Base-by-base conservation (phyloP, 2,113 vertebrate species). In the Psettodes erumei region DNA sequence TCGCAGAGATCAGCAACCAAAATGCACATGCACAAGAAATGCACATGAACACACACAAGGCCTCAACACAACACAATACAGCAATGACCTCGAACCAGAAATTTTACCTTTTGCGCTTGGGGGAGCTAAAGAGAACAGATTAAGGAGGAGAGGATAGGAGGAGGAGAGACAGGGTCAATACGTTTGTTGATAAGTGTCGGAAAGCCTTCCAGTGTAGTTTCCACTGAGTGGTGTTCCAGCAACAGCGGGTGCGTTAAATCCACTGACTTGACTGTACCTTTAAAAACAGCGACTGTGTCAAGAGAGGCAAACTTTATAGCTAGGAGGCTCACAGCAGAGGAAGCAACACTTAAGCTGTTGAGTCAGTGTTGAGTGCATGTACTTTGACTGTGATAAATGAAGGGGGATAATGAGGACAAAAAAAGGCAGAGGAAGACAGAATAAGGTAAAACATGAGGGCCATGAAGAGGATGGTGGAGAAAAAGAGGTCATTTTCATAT, bases 101-200 rank as follows among this genome's bases (percentile, higher is more conserved):
- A 79, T 95, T 94, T 98, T 98, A 98, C 97, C 97, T 98, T 96
- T 94, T 98, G 96, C 87, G 97, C 96, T 96, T 97, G 97, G 91
- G 97, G 97, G 90, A 98, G 96, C 97, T 98, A 94, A 90, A 94
- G 94, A 92, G 80, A 84, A 90, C 79, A 86, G 77, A 84, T 86
- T 83, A 63, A 90, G 94, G 84, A 91, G 91, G 83, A 81, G 86
- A 40, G 50, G 50, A 40, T 12, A 77, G 88, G 74, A 65, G 55
- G 79, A 77, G 71, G 68, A 79, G 64, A 84, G 81, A 88, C 60
- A 75, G 77, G 71, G 90, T 91, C 88, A 89, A 86, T 81, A 86
- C 21, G 72, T 80, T 79, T 68, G 75, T 59, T 35, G 53, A 62
- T 48, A 75, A 58, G 75, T 66, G 71, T 61, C 58, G 83, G 69